A percentile compares a stretch with the other conserved stretches of the same genome.
Evolutionary conservation across 2,888 invertebrate genomes (phyloP).

Genomic region (Sisyra terminalis): DNA sequence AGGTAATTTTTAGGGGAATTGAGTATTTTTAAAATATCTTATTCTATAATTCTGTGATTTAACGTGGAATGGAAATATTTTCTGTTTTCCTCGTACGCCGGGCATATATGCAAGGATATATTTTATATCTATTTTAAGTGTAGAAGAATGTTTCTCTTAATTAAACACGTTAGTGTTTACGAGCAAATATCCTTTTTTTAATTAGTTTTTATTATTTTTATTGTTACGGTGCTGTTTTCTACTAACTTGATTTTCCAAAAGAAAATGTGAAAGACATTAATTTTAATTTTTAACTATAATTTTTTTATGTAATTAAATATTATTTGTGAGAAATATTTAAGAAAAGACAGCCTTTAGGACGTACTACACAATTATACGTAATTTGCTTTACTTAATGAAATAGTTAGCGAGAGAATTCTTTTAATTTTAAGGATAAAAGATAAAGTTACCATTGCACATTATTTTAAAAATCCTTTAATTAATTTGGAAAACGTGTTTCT

Average conservation of each 20-base stretch:
- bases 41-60: slow-evolving; percentile 3
- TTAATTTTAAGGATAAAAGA: too few species aligned
- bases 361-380: too few species aligned
- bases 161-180: background rate
- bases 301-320: background rate
- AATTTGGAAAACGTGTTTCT: background rate
- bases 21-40: background rate
- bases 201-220: background rate
- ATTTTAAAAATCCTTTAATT: background rate
- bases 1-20: background rate
- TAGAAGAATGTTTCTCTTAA: background rate
- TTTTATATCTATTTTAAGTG: slow-evolving; percentile 1
- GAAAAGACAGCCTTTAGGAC: too few species aligned
- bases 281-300: background rate
- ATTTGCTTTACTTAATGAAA: too few species aligned
- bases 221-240: background rate
- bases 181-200: background rate
- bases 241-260: background rate
- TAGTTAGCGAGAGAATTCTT: too few species aligned
- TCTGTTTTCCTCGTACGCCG: slow-evolving; percentile 4
- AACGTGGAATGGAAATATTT: slow-evolving; percentile 1
- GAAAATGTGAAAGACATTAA: background rate
- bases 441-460: slow-evolving; percentile 5
- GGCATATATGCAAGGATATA: slow-evolving; percentile 6
- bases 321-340: too few species aligned